A percentile compares a stretch with the other conserved stretches of the same genome.
Conservation (phyloP, 2,113 vertebrate species). For the Cyanistes caeruleus region DNA sequence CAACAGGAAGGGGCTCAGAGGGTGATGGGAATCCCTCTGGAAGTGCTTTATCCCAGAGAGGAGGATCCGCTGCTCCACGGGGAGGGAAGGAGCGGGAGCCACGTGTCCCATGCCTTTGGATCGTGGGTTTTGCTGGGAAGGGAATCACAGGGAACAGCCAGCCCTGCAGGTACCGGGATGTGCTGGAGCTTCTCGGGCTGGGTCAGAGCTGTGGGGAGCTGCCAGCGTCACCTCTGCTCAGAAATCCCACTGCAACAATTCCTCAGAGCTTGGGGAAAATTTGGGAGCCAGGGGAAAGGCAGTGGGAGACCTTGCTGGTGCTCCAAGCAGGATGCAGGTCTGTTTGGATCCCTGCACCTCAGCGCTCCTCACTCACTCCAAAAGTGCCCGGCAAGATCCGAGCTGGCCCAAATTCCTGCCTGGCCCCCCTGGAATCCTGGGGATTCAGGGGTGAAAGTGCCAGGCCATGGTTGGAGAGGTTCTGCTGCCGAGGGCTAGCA, state of each 20-base stretch:
- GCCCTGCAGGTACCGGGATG: rapidly evolving
- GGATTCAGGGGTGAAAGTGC: background rate
- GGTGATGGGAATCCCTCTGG: background rate
- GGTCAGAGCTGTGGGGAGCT: background rate
- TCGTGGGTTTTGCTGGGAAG: background rate
- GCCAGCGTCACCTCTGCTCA: background rate
- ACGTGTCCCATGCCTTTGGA: background rate
- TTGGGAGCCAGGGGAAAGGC: rapidly evolving
- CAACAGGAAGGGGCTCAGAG: background rate
- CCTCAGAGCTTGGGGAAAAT: background rate
- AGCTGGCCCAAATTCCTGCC: background rate
- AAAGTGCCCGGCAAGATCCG: rapidly evolving
- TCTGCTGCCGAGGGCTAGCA: rapidly evolving
- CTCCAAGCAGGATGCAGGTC: rapidly evolving
- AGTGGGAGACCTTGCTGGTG: background rate
- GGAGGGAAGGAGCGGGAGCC: background rate
- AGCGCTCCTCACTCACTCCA: no score
- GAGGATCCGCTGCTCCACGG: rapidly evolving
- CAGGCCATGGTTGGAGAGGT: rapidly evolving
- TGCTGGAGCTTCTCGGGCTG: background rate
- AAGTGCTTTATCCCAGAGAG: background rate
- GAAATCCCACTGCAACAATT: background rate
- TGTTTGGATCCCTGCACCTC: rapidly evolving
- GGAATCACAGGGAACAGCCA: background rate
- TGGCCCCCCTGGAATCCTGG: background rate